Evolutionary conservation across 1,140 invertebrate species (phyloP), one percentile per base, ranked within the genome.

Genomic region (Drosophila ambigua): DNA sequence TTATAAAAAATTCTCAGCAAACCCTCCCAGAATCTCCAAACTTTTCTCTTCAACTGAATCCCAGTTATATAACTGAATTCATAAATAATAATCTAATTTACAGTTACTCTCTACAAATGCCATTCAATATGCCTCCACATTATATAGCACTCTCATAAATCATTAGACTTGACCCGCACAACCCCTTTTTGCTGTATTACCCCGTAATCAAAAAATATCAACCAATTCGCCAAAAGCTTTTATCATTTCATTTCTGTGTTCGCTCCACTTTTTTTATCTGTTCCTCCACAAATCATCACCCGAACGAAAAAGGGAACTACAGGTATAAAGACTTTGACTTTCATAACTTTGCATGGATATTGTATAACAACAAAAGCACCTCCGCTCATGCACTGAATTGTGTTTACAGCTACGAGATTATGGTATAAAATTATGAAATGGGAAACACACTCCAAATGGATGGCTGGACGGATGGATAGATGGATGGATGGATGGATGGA

Each of bases 311-410:
- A 16, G 16, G 16, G 16, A 16, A 16, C 16, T 20, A 20, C 2
- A 20, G 20, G 20, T 20, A 20, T 20, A 20, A 26, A 68, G 69
- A 66, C 64, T 78, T 83, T 75, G 69, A 66, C 64, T 78, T 83
- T 75, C 53, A 72, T 63, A 52, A 63, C 39, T 79, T 53, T 63
- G 16, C 5, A 45, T 53, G 50, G 41, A 51, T 54, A 16, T 59
- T 39, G 48, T 51, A 64, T 57, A 75, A 72, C 39, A 54, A 43
- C 50, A 68, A 61, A 64, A 58, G 54, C 41, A 66, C 45, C 53
- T 48, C 31, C 45, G 49, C 73, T 20, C 26, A 48, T 57, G 24
- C 43, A 50, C 11, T 9, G 9, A 28, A 61, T 53, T 59, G 24
- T 58, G 55, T 63, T 82, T 55, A 58, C 51, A 73, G 75, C 28